Percentiles rank a stretch among this genome's conserved stretches.
Evolutionary conservation across 2,113 vertebrate genomes (phyloP).

Genomic region (Thamnophis sirtalis): DNA sequence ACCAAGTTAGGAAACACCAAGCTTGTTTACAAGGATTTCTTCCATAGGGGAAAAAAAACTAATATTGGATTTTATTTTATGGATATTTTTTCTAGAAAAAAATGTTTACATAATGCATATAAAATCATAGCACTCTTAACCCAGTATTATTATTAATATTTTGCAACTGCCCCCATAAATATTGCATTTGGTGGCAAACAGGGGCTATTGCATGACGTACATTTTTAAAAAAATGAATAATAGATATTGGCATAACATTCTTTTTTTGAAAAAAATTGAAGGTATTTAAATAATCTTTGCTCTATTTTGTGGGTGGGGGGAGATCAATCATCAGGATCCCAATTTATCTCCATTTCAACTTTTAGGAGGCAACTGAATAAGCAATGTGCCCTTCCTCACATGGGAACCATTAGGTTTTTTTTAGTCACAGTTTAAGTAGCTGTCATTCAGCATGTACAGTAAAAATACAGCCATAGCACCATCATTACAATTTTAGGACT

Average conservation of each 20-base stretch:
- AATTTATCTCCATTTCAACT: constrained; percentile 1
- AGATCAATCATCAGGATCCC: constrained; percentile 21
- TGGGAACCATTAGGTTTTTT: constrained; percentile 53
- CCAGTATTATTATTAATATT: constrained; percentile 33
- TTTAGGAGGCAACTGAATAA: constrained; percentile 49
- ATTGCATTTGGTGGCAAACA: constrained; percentile 27
- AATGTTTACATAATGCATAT: constrained; percentile 21
- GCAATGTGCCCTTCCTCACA: constrained; percentile 56
- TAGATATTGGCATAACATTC: neutral
- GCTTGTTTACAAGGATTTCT: neutral
- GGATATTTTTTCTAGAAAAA: constrained; percentile 27
- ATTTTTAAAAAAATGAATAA: constrained; percentile 3
- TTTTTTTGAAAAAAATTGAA: neutral
- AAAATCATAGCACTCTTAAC: constrained; percentile 26
- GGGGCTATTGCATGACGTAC: constrained; percentile 46
- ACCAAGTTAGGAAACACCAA: neutral
- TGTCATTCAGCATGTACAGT: constrained; percentile 60
- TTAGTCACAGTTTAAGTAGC: constrained; percentile 69
- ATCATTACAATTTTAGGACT: constrained; percentile 71
- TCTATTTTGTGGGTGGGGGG: neutral
- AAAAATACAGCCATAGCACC: constrained; percentile 68
- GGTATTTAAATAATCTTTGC: neutral
- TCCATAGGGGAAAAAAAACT: neutral
- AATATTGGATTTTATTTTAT: neutral
- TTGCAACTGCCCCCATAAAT: constrained; percentile 44